Evolutionary conservation across 2,888 invertebrate genomes (phyloP), one percentile per base, ranked within the genome.

Genomic region (Ornithoptera alexandrae): DNA sequence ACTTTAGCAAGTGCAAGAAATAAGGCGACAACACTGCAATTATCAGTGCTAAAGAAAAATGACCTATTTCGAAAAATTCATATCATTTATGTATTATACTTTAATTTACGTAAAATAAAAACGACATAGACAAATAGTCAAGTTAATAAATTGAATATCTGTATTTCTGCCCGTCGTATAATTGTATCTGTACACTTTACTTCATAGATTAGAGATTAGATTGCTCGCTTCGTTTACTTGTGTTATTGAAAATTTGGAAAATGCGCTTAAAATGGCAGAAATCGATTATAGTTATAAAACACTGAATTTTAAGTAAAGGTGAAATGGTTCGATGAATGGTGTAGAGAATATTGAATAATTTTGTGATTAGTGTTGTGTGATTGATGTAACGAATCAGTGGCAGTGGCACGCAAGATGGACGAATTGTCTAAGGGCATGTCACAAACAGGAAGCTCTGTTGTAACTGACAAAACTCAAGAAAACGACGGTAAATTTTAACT

Each of bases 371-470:
- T 77, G 75, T 76, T 88, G 85, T 82, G 88, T 89, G 90, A 88
- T 90, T 91, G 89, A 91, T 92, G 87, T 90, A 91, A 90, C 90
- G 87, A 89, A 88, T 86, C 84, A 86, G 88, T 90, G 90, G 88
- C 86, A 86, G 69, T 70, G 66, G 69, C 69, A 66, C 84, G 90
- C 92, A 92, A 92, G 91, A 92, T 92, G 92, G 92, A 92, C 92
- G 92, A 92, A 92, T 89, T 91, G 92, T 92, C 88, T 91, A 91
- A 87, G 91, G 91, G 91, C 88, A 92, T 92, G 91, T 90, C 92
- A 92, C 90, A 89, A 92, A 90, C 92, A 91, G 92, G 92, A 92
- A 92, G 89, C 90, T 84, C 87, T 84, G 85, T 86, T 85, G 81
- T 86, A 89, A 90, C 90, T 87, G 91, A 92, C 88, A 89, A 90